A percentile compares a stretch with the other conserved stretches of the same genome.
Evolutionary conservation across 2,797 vertebrate genomes (phyloP).

Genomic region (Arnoldichthys spilopterus): DNA sequence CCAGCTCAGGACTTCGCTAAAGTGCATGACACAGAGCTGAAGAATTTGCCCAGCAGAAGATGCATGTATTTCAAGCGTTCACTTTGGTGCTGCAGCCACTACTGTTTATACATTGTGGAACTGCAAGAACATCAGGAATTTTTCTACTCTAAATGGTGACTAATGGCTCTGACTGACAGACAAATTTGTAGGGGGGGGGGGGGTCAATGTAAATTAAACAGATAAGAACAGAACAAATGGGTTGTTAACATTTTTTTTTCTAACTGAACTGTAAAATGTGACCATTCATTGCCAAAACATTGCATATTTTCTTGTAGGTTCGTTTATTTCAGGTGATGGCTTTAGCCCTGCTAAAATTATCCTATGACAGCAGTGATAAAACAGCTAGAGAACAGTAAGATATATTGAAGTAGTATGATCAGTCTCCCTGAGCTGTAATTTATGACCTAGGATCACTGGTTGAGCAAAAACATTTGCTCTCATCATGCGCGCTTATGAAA

Average conservation of each 20-base stretch:
- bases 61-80: conserved; percentile 23
- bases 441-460: too few species aligned
- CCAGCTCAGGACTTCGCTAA: neutral
- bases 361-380: neutral
- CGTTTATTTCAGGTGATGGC: neutral
- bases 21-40: conserved; percentile 22
- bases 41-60: conserved; percentile 6
- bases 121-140: conserved; percentile 15
- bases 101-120: conserved; percentile 37
- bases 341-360: neutral
- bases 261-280: neutral
- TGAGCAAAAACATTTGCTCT: too few species aligned
- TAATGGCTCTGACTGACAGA: neutral
- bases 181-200: neutral
- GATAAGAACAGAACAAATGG: neutral
- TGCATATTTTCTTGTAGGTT: neutral
- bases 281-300: neutral
- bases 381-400: neutral
- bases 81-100: conserved; percentile 19
- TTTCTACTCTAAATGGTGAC: conserved; percentile 20
- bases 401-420: too few species aligned
- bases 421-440: too few species aligned
- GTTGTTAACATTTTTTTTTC: neutral
- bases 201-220: neutral
- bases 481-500: too few species aligned